phyloP scores from a whole-genome alignment of 2,888 invertebrate species.

The Panorpa germanica region DNA sequence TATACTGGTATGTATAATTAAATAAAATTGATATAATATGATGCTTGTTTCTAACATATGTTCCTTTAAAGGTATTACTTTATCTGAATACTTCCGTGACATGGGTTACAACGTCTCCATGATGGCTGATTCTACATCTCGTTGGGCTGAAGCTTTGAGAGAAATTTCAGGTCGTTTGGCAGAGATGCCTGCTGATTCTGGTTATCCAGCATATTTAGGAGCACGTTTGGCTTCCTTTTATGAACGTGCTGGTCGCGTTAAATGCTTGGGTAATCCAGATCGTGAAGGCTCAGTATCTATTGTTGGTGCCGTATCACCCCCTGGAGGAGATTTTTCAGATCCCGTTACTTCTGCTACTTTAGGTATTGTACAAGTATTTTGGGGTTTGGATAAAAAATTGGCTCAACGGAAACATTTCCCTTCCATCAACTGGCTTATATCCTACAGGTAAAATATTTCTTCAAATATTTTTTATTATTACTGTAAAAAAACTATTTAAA shows the following conservation, averaged over 20 bases:
- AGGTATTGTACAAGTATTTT: conserved; percentile 98
- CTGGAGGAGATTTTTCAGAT: conserved; percentile 99
- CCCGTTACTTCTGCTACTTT: conserved; percentile 98
- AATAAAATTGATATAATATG: conserved; percentile 7
- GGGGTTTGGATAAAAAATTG: conserved; percentile 97
- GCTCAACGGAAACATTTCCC: conserved; percentile 99
- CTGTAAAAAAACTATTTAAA: conserved; percentile 6
- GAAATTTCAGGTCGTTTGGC: conserved; percentile 99
- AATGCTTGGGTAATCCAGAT: conserved; percentile 93
- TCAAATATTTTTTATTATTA: conserved; percentile 6
- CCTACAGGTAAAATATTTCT: conserved; percentile 40
- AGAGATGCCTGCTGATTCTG: conserved; percentile 99
- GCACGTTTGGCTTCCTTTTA: conserved; percentile 98
- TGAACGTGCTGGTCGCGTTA: conserved; percentile 95
- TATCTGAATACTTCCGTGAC: conserved; percentile 98
- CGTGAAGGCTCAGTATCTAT: conserved; percentile 98
- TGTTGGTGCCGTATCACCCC: conserved; percentile 98
- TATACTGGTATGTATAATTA: conserved; percentile 68
- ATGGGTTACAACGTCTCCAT: conserved; percentile 99
- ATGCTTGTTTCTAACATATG: conserved; percentile 4
- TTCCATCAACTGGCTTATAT: conserved; percentile 99
- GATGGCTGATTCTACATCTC: conserved; percentile 99
- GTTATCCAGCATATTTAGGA: conserved; percentile 98
- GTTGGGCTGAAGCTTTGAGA: conserved; percentile 99
- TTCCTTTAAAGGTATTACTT: conserved; percentile 60